Conservation (phyloP, 2,888 invertebrate species). For the Lycocerus yunnanus region DNA sequence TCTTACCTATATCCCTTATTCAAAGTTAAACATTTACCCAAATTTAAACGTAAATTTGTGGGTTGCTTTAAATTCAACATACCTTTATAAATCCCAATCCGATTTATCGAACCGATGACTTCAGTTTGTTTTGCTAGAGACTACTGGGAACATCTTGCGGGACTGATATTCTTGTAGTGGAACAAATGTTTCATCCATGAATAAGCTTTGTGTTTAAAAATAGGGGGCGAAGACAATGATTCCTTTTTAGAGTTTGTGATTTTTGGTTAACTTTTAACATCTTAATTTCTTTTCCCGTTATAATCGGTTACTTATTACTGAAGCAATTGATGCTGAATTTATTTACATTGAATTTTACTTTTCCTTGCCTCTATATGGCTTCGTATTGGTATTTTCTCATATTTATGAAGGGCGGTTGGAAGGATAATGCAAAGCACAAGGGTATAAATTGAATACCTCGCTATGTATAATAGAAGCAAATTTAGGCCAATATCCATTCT, state of each 20-base stretch:
- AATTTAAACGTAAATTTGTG: conserved; percentile 17
- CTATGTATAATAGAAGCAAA: conserved; percentile 32
- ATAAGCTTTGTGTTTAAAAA: conserved; percentile 13
- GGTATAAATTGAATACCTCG: conserved; percentile 38
- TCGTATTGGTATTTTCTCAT: conserved; percentile 36
- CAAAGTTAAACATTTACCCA: conserved; percentile 28
- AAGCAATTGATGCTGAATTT: not conserved
- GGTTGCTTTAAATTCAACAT: conserved; percentile 20
- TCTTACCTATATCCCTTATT: conserved; percentile 24
- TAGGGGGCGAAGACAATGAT: conserved; percentile 8
- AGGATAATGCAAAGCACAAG: conserved; percentile 27
- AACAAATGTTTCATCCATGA: conserved; percentile 26
- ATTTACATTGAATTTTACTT: not conserved
- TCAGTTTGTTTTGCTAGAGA: conserved; percentile 46
- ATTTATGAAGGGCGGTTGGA: conserved; percentile 35
- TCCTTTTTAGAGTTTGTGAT: not conserved
- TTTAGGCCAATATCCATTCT: conserved; percentile 35
- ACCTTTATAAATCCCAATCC: conserved; percentile 45
- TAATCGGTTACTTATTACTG: not conserved
- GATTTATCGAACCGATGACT: conserved; percentile 47
- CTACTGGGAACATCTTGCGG: conserved; percentile 25
- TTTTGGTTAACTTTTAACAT: not conserved
- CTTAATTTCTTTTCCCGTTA: not conserved
- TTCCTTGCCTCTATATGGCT: conserved; percentile 19
- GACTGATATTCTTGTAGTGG: conserved; percentile 15